These are phyloP conservation scores for Capitulum mitella DNA, from an alignment of 2,888 invertebrate genomes.

Conservation along the genomic window DNA sequence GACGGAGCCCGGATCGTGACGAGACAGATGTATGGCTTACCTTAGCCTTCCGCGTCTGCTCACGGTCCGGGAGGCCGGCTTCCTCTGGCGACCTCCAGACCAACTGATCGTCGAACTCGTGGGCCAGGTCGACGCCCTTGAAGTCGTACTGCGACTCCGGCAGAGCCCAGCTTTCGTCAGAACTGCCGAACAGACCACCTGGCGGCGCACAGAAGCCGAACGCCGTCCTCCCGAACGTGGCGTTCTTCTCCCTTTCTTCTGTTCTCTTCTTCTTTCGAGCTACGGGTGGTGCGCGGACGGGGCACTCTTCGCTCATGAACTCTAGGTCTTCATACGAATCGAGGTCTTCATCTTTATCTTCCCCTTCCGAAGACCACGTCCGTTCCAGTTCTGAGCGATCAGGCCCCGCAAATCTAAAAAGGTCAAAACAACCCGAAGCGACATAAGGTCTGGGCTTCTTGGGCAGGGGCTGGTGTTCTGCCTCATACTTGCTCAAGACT, in stretches of 20 bases:
- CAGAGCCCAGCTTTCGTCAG: not conserved
- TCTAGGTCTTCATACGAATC: not conserved
- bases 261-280: not conserved
- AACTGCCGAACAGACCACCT: not conserved
- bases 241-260: not conserved
- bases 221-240: not conserved
- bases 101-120: not conserved
- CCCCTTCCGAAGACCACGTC: too few species aligned
- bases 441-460: not conserved
- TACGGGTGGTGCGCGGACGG: not conserved
- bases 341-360: not conserved
- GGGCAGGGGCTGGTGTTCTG: not conserved
- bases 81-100: not conserved
- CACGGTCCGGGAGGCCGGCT: not conserved
- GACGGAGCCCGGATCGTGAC: too few species aligned
- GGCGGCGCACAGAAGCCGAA: not conserved
- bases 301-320: not conserved
- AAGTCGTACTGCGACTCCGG: not conserved
- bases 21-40: too few species aligned
- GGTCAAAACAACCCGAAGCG: not conserved
- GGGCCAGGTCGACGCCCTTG: not conserved
- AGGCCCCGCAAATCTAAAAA: not conserved
- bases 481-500: not conserved
- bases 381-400: not conserved
- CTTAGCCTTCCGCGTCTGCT: not conserved